Evolutionary conservation across 1,140 invertebrate species (phyloP).

Genomic region (Ceratina australensis): DNA sequence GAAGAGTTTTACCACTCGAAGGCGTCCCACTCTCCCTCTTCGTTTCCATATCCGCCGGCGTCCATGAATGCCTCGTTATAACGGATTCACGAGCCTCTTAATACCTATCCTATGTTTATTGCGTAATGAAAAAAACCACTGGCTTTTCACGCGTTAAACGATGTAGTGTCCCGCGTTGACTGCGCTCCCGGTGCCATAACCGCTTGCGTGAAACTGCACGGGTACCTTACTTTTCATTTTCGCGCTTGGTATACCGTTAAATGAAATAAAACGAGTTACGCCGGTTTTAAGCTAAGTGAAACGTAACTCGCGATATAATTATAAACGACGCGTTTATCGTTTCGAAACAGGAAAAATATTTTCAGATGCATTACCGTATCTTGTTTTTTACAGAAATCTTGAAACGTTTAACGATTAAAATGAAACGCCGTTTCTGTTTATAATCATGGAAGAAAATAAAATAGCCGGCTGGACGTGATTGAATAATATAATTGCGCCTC

Average conservation of each 20-base stretch:
- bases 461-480: slow-evolving; percentile 3
- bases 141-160: slow-evolving; percentile 48
- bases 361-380: not conserved
- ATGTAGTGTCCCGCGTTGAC: slow-evolving; percentile 44
- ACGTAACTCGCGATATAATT: slow-evolving; percentile 3
- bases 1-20: slow-evolving; percentile 45
- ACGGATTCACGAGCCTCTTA: slow-evolving; percentile 44
- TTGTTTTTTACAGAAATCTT: no score
- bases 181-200: slow-evolving; percentile 45
- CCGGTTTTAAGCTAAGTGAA: not conserved
- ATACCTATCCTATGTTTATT: slow-evolving; percentile 63
- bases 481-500: slow-evolving; percentile 13
- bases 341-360: not conserved
- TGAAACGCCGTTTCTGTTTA: not conserved
- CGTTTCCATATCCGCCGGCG: slow-evolving; percentile 1
- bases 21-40: slow-evolving; percentile 20
- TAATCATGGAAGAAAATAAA: not conserved
- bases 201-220: not conserved
- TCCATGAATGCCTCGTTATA: slow-evolving; percentile 25
- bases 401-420: not conserved
- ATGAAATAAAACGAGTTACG: not conserved
- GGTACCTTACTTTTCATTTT: not conserved
- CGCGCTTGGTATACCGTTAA: not conserved
- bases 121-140: slow-evolving; percentile 60
- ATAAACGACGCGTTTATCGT: slow-evolving; percentile 17